Percentiles rank a stretch among this genome's conserved stretches.
phyloP scores from a whole-genome alignment of 2,797 vertebrate species.

The Molothrus aeneus region DNA sequence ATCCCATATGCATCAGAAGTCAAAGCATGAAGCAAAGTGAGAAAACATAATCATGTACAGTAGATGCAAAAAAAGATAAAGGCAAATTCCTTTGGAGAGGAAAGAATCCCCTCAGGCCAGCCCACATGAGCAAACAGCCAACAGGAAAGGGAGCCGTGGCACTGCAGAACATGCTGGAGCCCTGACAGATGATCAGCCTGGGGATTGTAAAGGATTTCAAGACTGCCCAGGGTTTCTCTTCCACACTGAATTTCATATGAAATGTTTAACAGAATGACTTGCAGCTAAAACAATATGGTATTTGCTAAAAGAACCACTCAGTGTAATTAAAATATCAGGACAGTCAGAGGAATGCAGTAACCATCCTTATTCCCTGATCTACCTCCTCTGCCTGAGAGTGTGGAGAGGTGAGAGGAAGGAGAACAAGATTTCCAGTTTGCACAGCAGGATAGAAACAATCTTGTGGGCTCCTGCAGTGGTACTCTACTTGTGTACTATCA shows the following conservation, averaged over 20 bases:
- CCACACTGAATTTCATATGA: not conserved
- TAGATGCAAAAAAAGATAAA: not conserved
- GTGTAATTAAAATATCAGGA: not conserved
- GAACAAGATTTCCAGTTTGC: not conserved
- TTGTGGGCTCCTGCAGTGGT: not conserved
- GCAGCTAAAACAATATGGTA: not conserved
- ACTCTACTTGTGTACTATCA: not conserved
- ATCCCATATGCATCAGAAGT: not conserved
- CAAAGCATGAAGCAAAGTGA: not conserved
- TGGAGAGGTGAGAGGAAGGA: not conserved
- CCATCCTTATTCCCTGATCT: not conserved
- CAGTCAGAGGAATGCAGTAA: not conserved
- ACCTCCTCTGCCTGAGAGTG: not conserved
- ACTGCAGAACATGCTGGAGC: not conserved
- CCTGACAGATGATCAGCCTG: not conserved
- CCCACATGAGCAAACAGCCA: fast-evolving
- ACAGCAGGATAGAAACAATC: not conserved
- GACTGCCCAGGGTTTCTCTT: not conserved
- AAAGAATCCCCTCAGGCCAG: not conserved
- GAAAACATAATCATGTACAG: not conserved
- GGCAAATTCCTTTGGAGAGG: not conserved
- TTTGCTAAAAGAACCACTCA: not conserved
- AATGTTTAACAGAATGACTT: not conserved
- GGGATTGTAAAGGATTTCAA: not conserved
- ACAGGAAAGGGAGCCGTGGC: fast-evolving